Evolutionary conservation across 2,888 invertebrate species (phyloP), one percentile per base, ranked within the genome.

Genomic region (Aricia artaxerxes): DNA sequence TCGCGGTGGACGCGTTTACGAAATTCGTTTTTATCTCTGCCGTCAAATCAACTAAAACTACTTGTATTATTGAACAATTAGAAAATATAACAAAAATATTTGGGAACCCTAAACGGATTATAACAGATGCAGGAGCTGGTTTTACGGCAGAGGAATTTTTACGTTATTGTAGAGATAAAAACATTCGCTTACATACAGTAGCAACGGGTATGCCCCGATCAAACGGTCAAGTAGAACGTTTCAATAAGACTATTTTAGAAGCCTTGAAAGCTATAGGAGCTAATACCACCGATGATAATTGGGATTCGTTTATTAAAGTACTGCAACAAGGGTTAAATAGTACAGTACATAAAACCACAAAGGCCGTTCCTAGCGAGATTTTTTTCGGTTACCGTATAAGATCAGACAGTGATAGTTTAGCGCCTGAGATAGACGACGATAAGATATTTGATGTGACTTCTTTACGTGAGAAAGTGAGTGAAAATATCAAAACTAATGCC

Each of bases 301-400:
- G 87, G 87, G 86, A 86, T 53, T 79, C 83, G 35, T 81, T 79
- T 64, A 77, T 87, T 6, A 84, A 83, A 35, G 79, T 80, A 0
- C 80, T 86, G 73, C 83, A 86, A 24, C 86, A 85, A 82, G 87
- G 83, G 3, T 79, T 87, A 9, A 87, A 86, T 78, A 84, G 85
- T 78, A 84, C 84, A 0, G 38, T 81, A 1, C 84, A 85, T 69
- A 82, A 82, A 78, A 85, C 84, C 60, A 85, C 81, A 4, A 80
- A 82, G 38, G 82, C 83, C 7, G 82, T 84, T 7, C 86, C 85
- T 9, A 82, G 84, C 24, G 82, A 86, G 61, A 80, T 85, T 0
- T 79, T 86, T 79, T 84, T 85, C n/a, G 82, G 84, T 1, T 83
- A 84, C 78, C 57, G 83, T 13, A 13, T 77, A 24, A 31, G 77